Conservation (phyloP, 2,113 vertebrate genomes). For the Sylvietta virens region DNA sequence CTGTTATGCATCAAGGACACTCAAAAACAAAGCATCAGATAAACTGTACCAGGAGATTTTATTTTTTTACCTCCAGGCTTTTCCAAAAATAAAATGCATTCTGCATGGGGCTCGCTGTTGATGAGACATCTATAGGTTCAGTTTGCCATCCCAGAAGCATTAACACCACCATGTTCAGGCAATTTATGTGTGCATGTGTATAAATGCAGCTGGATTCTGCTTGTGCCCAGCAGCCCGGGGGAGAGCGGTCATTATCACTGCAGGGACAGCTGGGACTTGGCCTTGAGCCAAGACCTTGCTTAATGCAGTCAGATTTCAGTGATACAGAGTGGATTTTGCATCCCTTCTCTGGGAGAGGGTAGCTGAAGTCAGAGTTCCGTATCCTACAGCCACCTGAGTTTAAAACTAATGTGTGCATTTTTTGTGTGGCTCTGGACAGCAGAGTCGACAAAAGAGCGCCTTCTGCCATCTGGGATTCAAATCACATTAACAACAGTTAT, state of each 20-base stretch:
- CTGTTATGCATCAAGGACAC: slow-evolving; percentile 44
- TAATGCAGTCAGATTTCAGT: background rate
- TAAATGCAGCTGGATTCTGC: slow-evolving; percentile 3
- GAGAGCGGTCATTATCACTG: background rate
- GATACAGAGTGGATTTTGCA: background rate
- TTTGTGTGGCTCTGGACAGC: background rate
- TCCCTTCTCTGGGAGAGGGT: background rate
- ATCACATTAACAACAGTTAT: background rate
- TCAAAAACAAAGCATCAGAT: slow-evolving; percentile 37
- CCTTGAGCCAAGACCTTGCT: background rate
- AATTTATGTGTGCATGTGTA: background rate
- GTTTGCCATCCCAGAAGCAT: background rate
- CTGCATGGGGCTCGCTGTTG: background rate
- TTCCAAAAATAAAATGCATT: background rate
- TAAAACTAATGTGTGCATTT: background rate
- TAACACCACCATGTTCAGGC: background rate
- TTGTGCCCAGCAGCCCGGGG: background rate
- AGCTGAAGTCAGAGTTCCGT: background rate
- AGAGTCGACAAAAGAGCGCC: background rate
- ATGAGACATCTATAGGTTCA: background rate
- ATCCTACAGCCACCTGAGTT: background rate
- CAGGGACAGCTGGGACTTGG: slow-evolving; percentile 34
- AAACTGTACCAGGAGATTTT: slow-evolving; percentile 21
- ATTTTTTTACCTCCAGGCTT: background rate
- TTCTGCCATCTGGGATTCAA: background rate